phyloP scores from a whole-genome alignment of 2,113 vertebrate species.

The Hassar affinis region DNA sequence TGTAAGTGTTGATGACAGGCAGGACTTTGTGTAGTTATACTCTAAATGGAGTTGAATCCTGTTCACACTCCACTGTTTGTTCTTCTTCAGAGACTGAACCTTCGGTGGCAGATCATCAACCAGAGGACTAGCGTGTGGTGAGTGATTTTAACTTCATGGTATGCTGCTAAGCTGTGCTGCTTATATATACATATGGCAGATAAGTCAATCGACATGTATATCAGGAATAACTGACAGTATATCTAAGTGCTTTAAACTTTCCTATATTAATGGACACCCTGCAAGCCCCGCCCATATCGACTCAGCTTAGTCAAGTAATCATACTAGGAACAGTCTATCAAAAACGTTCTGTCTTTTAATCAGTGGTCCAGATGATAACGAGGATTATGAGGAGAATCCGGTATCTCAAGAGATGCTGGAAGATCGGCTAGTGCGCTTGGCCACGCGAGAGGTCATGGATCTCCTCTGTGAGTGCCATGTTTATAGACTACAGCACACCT shows the following conservation, averaged over 20 bases:
- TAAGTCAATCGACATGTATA: background rate
- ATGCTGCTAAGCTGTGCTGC: background rate
- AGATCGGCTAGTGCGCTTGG: conserved; percentile 85
- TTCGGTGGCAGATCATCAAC: conserved; percentile 91
- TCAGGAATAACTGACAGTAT: background rate
- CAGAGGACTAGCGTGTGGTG: conserved; percentile 85
- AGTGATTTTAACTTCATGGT: conserved; percentile 49
- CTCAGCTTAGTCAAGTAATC: no score
- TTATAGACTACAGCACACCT: background rate
- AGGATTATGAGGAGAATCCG: conserved; percentile 80
- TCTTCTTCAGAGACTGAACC: conserved; percentile 82
- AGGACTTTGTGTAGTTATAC: background rate
- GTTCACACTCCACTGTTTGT: background rate
- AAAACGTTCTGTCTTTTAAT: background rate
- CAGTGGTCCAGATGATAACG: conserved; percentile 75
- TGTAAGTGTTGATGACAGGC: background rate
- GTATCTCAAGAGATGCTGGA: conserved; percentile 95
- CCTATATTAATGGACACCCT: background rate
- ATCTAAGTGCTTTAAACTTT: background rate
- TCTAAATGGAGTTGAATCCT: background rate
- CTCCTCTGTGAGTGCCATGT: conserved; percentile 82
- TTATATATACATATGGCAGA: background rate
- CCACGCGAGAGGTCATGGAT: conserved; percentile 93
- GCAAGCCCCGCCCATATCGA: background rate
- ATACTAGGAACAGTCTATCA: no score